Base-by-base conservation (phyloP, 1,140 invertebrate genomes). In the Pomacea maculata region DNA sequence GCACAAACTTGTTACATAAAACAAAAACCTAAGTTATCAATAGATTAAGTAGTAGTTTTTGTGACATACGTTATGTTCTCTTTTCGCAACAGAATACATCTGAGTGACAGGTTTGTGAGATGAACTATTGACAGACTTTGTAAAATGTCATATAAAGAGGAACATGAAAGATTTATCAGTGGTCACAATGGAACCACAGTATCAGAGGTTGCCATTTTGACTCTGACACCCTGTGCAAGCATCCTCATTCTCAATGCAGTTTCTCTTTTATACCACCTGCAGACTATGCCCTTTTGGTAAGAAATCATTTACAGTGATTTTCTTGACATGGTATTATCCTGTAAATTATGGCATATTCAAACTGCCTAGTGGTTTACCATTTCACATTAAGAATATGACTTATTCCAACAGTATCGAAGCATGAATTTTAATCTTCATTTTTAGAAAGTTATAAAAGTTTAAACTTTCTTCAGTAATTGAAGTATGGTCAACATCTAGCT, bases 131-230 rank as follows among this genome's bases (percentile, higher is more conserved):
- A 25, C 34, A 61, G 29, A 64, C 21, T 34, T 9, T 29, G n/a
- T 34, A 52, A 64, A 78, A 78, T 29, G 29, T 79, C 83, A 11
- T 90, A 87, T 73, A 90, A 90, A 80, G 45, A 85, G 75, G 68
- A 83, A 77, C 88, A 90, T 81, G 86, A 87, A 83, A 71, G 82
- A 25, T 90, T 90, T 85, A 84, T 90, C 11, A 84, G 84, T 71
- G 85, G 84, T n/a, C 85, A 86, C 52, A 78, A 83, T 63, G 86
- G 86, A 55, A 86, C 86, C 34, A 83, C 79, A 34, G 79, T 73
- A 19, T 34, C 80, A 34, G 83, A 86, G 54, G 85, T 87, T 73
- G 75, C 83, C 29, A 19, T 84, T 21, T 78, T 84, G 64, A 65
- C 82, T 34, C 55, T 73, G 21, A 64, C 80, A 61, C 34, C 76